A percentile compares a stretch with the other conserved stretches of the same genome.
Evolutionary conservation across 2,113 vertebrate species (phyloP).

Genomic region (Cynocephalus volans): DNA sequence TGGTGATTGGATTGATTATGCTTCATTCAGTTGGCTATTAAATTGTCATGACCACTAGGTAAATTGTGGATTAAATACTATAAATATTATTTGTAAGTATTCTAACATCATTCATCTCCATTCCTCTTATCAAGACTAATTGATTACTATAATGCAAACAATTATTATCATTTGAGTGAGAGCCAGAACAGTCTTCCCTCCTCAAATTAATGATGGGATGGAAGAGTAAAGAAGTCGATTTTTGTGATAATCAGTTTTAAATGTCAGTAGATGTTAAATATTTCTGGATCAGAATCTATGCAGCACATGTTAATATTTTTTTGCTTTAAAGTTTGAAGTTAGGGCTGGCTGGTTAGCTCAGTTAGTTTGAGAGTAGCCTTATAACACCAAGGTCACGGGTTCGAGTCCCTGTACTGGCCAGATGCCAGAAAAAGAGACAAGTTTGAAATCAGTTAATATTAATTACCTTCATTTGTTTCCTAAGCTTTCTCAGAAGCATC

Average conservation of each 20-base stretch:
- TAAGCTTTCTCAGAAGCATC: constrained; percentile 5
- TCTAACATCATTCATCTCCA: background rate
- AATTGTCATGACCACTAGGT: background rate
- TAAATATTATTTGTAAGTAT: constrained; percentile 42
- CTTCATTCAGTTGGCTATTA: background rate
- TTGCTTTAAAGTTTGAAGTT: constrained; percentile 36
- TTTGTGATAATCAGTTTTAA: background rate
- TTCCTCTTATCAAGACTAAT: constrained; percentile 1
- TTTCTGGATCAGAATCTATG: background rate
- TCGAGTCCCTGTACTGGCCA: too few species aligned
- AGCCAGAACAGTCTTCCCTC: background rate
- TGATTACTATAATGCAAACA: background rate
- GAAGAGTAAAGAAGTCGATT: background rate
- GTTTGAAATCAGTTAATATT: constrained; percentile 16
- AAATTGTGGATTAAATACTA: constrained; percentile 19
- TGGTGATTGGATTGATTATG: background rate
- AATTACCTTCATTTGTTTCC: background rate
- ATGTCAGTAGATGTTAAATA: background rate
- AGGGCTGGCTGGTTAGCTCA: too few species aligned
- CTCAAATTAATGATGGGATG: background rate
- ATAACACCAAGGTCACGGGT: too few species aligned
- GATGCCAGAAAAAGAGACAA: background rate
- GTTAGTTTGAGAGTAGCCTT: too few species aligned
- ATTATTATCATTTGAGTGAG: background rate
- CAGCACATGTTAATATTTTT: background rate